phyloP scores from a whole-genome alignment of 2,888 invertebrate genomes.

The Brachypalpus laphriformis region DNA sequence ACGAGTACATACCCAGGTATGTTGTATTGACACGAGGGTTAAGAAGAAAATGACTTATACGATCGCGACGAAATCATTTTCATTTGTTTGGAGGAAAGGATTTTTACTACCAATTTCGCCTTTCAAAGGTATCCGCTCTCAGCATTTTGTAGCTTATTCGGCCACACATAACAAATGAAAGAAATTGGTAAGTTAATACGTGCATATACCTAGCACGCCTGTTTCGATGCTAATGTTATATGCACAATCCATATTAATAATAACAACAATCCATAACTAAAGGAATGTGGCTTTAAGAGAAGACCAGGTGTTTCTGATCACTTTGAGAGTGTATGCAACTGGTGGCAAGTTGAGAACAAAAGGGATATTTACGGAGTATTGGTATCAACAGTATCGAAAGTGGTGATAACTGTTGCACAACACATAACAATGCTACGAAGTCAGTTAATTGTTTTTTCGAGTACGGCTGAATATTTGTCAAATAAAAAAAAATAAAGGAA shows the following conservation, averaged over 20 bases:
- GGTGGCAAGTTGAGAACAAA: slow-evolving; percentile 18
- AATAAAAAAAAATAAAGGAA: no score
- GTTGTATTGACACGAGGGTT: no score
- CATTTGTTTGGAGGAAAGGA: slow-evolving; percentile 1
- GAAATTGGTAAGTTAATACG: neutral
- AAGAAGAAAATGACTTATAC: neutral
- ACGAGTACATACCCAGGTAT: no score
- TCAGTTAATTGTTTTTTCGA: no score
- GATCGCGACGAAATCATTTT: slow-evolving; percentile 1
- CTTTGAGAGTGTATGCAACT: slow-evolving; percentile 21
- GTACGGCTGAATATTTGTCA: no score
- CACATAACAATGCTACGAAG: no score
- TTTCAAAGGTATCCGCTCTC: neutral
- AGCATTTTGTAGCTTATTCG: neutral
- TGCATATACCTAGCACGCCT: no score
- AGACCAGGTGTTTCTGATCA: neutral
- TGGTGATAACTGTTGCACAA: no score
- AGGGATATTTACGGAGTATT: slow-evolving; percentile 8
- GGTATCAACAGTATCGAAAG: neutral
- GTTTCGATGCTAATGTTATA: no score
- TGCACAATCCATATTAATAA: neutral
- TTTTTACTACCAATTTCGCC: neutral
- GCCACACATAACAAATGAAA: neutral
- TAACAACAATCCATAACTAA: neutral
- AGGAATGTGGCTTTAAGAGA: slow-evolving; percentile 11